These are phyloP conservation scores for Pseudachorutes palmiensis DNA, from an alignment of 1,140 invertebrate genomes.

Conservation along the genomic window DNA sequence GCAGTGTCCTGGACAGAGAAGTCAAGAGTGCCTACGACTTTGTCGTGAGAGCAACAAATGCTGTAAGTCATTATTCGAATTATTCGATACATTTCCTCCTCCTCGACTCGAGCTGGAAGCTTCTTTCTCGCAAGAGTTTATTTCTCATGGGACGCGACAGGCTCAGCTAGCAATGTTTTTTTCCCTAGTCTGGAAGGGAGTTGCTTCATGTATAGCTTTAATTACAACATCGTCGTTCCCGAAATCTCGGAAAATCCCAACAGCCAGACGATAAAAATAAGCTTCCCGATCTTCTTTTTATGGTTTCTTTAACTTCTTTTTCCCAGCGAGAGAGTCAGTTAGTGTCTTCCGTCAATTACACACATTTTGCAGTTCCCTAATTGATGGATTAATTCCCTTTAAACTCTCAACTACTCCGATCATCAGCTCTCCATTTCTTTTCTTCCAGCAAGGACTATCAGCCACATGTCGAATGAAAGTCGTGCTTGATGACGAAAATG, in stretches of 20 bases:
- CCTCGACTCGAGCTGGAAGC: not conserved
- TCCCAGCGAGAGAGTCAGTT: too few species aligned
- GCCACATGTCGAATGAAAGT: conserved; percentile 3
- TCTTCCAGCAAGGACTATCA: conserved; percentile 1
- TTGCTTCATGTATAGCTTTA: not conserved
- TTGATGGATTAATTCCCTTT: not conserved
- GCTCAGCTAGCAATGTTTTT: not conserved
- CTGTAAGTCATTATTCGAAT: conserved; percentile 52
- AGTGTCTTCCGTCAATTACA: too few species aligned
- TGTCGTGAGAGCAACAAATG: conserved; percentile 72
- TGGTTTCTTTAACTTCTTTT: too few species aligned
- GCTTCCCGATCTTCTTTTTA: too few species aligned
- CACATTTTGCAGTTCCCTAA: not conserved
- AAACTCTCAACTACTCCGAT: not conserved
- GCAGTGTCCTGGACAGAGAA: conserved; percentile 70
- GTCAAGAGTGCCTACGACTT: conserved; percentile 67
- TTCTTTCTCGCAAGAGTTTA: too few species aligned
- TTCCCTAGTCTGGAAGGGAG: not conserved
- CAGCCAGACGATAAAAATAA: not conserved
- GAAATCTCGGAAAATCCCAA: not conserved
- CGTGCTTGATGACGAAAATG: not conserved
- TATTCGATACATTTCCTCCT: not conserved
- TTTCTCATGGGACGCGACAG: not conserved
- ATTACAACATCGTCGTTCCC: not conserved
- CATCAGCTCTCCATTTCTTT: not conserved